Evolutionary conservation across 2,888 invertebrate genomes (phyloP).

Genomic region (Molanna angustata): DNA sequence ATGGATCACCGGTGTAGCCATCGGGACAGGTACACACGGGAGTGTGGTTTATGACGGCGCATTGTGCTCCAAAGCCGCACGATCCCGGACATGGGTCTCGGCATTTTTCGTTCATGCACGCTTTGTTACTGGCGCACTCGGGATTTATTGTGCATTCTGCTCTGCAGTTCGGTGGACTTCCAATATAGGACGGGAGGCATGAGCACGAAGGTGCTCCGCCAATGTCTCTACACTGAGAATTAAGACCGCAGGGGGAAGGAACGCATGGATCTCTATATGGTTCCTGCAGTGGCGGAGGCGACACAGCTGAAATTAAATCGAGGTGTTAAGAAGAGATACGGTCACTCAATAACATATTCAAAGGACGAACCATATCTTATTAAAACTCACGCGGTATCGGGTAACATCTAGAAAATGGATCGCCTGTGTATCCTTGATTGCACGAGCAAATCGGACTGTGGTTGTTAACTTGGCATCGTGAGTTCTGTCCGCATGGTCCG

Average conservation of each 20-base stretch:
- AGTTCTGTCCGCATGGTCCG: constrained; percentile 75
- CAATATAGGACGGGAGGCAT: constrained; percentile 64
- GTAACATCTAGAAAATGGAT: constrained; percentile 63
- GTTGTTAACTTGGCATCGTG: constrained; percentile 75
- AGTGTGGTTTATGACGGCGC: constrained; percentile 72
- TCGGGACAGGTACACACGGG: constrained; percentile 67
- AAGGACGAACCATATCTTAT: too few relatives aligned
- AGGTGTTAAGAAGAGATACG: too few relatives aligned
- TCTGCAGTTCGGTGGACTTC: constrained; percentile 68
- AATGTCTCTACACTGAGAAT: constrained; percentile 51
- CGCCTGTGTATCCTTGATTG: constrained; percentile 68
- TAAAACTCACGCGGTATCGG: constrained; percentile 34
- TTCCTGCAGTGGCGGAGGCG: constrained; percentile 40
- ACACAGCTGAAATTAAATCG: constrained; percentile 43
- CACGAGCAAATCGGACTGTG: constrained; percentile 83
- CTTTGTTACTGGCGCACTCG: constrained; percentile 69
- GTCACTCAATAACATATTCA: too few relatives aligned
- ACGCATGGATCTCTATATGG: constrained; percentile 52
- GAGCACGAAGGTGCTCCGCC: constrained; percentile 61
- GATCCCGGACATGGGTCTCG: constrained; percentile 75
- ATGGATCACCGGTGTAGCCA: constrained; percentile 72
- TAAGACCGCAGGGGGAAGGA: constrained; percentile 60
- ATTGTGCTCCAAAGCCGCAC: constrained; percentile 71
- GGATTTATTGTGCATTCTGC: constrained; percentile 70
- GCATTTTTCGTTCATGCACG: constrained; percentile 76